These are phyloP conservation scores for Pantala flavescens DNA, from an alignment of 1,140 invertebrate species.

Conservation along the genomic window DNA sequence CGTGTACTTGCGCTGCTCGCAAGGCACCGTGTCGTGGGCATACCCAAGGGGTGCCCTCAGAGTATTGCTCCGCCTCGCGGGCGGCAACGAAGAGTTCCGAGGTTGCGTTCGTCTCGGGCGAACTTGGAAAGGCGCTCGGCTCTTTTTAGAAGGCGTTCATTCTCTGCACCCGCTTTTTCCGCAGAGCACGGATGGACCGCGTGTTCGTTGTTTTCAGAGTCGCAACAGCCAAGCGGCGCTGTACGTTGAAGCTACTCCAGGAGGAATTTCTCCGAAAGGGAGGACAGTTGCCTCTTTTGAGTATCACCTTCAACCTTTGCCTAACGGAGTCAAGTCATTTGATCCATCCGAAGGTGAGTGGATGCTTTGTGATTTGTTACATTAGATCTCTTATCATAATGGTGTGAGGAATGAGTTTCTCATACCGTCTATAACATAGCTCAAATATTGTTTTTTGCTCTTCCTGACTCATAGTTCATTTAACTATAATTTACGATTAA, in stretches of 20 bases:
- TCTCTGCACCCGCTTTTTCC: background rate
- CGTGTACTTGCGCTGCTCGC: slow-evolving; percentile 62
- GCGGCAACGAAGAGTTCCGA: slow-evolving; percentile 48
- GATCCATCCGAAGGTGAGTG: slow-evolving; percentile 46
- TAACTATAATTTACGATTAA: too few species aligned
- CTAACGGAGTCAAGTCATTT: slow-evolving; percentile 34
- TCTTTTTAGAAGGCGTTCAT: slow-evolving; percentile 52
- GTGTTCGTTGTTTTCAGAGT: slow-evolving; percentile 50
- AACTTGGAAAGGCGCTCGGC: slow-evolving; percentile 42
- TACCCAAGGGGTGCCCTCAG: slow-evolving; percentile 64
- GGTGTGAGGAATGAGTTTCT: too few species aligned
- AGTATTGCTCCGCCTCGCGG: slow-evolving; percentile 50
- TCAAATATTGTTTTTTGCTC: too few species aligned
- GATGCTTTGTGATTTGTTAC: too few species aligned
- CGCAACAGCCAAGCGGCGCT: slow-evolving; percentile 54
- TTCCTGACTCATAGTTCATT: too few species aligned
- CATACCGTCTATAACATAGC: too few species aligned
- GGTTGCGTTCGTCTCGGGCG: slow-evolving; percentile 52
- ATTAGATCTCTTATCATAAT: too few species aligned
- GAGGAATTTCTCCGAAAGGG: slow-evolving; percentile 32
- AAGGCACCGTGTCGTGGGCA: slow-evolving; percentile 57
- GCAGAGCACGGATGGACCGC: background rate
- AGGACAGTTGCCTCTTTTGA: slow-evolving; percentile 47
- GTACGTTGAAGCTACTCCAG: slow-evolving; percentile 52
- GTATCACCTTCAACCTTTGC: slow-evolving; percentile 53